Base-by-base conservation (phyloP, 2,888 invertebrate genomes). In the Rhaphigaster nebulosa region DNA sequence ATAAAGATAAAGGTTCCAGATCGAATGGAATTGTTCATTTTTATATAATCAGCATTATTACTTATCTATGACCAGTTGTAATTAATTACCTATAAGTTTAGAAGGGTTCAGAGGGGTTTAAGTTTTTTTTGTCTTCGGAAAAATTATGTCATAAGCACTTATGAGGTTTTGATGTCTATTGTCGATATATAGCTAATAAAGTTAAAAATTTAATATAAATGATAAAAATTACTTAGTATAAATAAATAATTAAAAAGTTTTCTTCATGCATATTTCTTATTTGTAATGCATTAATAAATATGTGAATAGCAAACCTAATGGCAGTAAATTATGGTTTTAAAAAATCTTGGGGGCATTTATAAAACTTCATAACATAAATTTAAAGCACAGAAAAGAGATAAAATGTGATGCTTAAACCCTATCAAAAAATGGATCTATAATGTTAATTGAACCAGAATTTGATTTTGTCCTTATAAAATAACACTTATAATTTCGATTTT, bases 401-500 rank as follows among this genome's bases (percentile, higher is more conserved):
- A 38, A 29, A 38, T 76, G 18, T 76, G 70, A 76, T 76, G 70
- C 34, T 76, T 65, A 15, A n/a, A 29, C 15, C 34, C 20, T 6
- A 76, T 38, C 0, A 38, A 76, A 76, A 34, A 76, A 34, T 29
- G 65, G 65, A 29, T 29, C 65, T 65, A 65, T 29, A 29, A 56
- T 6, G n/a, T 65, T 20, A 76, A 38, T 23, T 38, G 20, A 38
- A 76, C 29, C 8, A 65, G 65, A 65, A 4, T 76, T 29, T 65
- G 65, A 65, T 65, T 41, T 80, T 84, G 41, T 50, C 13, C 26
- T n/a, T 20, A n/a, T 23, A 26, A 45, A 15, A 84, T 20, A 38
- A 65, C 76, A 76, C 38, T 76, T 76, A n/a, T 34, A 26, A 45
- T 45, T 84, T 84, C n/a, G 26, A 15, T 45, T 84, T 84, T 80